phyloP scores from a whole-genome alignment of 2,888 invertebrate species.

The Molorchus minor region DNA sequence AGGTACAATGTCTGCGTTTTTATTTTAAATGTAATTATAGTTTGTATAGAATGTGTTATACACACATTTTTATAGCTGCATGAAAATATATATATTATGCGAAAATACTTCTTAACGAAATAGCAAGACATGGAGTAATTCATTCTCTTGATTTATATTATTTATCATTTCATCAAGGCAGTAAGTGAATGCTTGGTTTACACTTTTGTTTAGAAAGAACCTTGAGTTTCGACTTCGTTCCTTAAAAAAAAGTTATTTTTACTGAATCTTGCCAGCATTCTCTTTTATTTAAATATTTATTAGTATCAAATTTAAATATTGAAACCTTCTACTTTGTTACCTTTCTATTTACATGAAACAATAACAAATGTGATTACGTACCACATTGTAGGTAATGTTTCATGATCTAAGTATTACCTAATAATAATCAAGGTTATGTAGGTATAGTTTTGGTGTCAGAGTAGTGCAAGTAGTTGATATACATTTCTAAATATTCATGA shows the following conservation, averaged over 20 bases:
- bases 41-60: conserved; percentile 22
- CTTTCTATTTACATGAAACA: conserved; percentile 47
- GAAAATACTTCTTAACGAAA: conserved; percentile 27
- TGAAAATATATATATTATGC: conserved; percentile 9
- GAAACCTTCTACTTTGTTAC: conserved; percentile 49
- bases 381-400: conserved; percentile 50
- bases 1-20: conserved; percentile 8
- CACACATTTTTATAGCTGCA: not conserved
- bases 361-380: conserved; percentile 50
- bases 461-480: conserved; percentile 51
- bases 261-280: conserved; percentile 45
- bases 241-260: conserved; percentile 47
- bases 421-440: conserved; percentile 54
- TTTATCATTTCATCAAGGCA: conserved; percentile 52
- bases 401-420: conserved; percentile 52
- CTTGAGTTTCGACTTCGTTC: conserved; percentile 50
- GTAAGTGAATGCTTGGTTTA: conserved; percentile 53
- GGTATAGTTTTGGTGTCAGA: conserved; percentile 48
- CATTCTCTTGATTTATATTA: conserved; percentile 39
- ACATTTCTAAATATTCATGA: conserved; percentile 47
- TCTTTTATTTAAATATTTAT: conserved; percentile 50
- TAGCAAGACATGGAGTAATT: conserved; percentile 17
- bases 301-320: conserved; percentile 47
- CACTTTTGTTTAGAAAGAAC: conserved; percentile 53
- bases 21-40: conserved; percentile 25